A percentile compares a stretch with the other conserved stretches of the same genome.
Evolutionary conservation across 2,113 vertebrate species (phyloP).

Genomic region (Eulemur rufifrons): DNA sequence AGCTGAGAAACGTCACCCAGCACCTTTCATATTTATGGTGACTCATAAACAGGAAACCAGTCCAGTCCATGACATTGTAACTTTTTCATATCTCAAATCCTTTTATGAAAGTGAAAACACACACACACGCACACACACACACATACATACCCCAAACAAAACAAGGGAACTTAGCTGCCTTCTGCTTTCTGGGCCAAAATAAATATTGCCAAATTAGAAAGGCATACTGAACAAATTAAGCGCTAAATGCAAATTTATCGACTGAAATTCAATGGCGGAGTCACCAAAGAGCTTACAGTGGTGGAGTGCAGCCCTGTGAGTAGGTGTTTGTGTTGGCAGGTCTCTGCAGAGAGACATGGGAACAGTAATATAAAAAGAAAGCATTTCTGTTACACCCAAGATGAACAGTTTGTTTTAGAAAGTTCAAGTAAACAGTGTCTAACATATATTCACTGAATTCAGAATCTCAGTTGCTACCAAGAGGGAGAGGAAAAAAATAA

Average conservation of each 20-base stretch:
- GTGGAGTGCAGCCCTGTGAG: conserved; percentile 81
- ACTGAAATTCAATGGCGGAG: conserved; percentile 81
- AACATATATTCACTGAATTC: conserved; percentile 82
- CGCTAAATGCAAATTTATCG: conserved; percentile 87
- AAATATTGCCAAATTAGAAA: conserved; percentile 89
- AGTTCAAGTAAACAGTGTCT: conserved; percentile 86
- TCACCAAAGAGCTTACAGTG: conserved; percentile 80
- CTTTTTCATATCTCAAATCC: conserved; percentile 87
- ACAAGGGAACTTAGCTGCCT: conserved; percentile 86
- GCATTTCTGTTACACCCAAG: conserved; percentile 85
- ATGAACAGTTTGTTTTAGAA: conserved; percentile 84
- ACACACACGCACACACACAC: conserved; percentile 55
- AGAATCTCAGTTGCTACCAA: conserved; percentile 82
- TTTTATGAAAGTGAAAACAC: conserved; percentile 78
- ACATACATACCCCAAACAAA: conserved; percentile 77
- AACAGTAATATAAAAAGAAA: conserved; percentile 82
- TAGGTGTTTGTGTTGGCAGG: conserved; percentile 87
- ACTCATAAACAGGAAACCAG: conserved; percentile 91
- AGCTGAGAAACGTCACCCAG: conserved; percentile 91
- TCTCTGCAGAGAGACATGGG: conserved; percentile 83
- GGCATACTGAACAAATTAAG: conserved; percentile 89
- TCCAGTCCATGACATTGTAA: conserved; percentile 83
- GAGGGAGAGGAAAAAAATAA: conserved; percentile 73
- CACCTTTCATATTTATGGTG: conserved; percentile 91
- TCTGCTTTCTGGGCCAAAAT: conserved; percentile 85